These are phyloP conservation scores for Panthera tigris DNA, from an alignment of 2,113 vertebrate genomes.

Conservation along the genomic window DNA sequence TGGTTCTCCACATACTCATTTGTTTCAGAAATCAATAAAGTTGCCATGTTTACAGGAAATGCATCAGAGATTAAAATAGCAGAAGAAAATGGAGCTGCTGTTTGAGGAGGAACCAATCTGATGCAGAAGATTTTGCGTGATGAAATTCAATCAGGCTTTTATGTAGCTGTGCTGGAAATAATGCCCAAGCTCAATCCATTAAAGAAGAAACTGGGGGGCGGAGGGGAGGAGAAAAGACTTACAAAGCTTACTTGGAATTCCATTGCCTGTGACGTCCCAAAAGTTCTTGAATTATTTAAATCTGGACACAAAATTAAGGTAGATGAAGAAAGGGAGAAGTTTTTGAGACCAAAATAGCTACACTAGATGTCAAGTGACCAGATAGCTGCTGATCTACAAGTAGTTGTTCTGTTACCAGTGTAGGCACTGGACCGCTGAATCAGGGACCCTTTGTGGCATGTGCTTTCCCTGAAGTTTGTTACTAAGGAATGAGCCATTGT, in stretches of 20 bases:
- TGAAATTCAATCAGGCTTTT: constrained; percentile 92
- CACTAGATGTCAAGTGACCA: neutral
- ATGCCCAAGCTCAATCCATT: constrained; percentile 87
- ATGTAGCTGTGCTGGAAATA: constrained; percentile 91
- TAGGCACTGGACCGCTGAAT: neutral
- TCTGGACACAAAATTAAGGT: neutral
- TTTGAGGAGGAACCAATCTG: constrained; percentile 91
- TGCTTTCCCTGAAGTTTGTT: constrained; percentile 87
- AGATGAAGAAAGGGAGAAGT: neutral
- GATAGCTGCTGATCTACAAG: neutral
- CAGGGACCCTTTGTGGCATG: constrained; percentile 87
- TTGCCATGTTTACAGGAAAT: constrained; percentile 93
- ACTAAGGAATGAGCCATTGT: constrained; percentile 83
- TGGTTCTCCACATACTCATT: constrained; percentile 88
- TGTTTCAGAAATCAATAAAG: constrained; percentile 85
- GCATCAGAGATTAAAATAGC: constrained; percentile 87
- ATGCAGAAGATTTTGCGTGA: constrained; percentile 93
- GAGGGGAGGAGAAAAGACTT: constrained; percentile 81
- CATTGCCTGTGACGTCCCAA: neutral
- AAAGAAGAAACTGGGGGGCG: constrained; percentile 87
- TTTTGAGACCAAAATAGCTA: neutral
- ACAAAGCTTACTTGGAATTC: constrained; percentile 84
- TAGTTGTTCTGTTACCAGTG: neutral
- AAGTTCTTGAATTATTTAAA: neutral
- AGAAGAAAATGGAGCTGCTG: constrained; percentile 86